Base-by-base conservation (phyloP, 2,888 invertebrate genomes). In the Pemphredon lugubris region DNA sequence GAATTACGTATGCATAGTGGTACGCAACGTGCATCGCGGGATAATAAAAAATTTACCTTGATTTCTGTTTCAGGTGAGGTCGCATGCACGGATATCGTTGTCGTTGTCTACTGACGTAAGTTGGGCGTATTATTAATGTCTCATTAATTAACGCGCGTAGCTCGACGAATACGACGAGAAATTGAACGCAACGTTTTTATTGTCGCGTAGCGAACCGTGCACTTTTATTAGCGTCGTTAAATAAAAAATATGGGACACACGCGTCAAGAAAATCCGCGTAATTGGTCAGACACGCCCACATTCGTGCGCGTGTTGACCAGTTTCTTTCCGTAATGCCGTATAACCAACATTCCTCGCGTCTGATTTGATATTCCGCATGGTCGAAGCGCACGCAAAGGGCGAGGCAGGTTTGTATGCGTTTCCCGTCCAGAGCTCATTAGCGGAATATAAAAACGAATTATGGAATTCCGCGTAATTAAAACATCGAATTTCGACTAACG, bases 41-140 rank as follows among this genome's bases (percentile, higher is more conserved):
- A 37, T 13, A n/a, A n/a, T 37, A 37, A 30, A 13, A 18, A 5
- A 32, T 63, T 42, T 5, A 26, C 1, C n/a, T n/a, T n/a, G n/a
- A 1, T 47, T 20, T 63, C n/a, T 70, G 71, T 71, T 71, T 14
- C 71, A 71, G 71, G 71, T 71, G 63, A 1, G 57, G 9, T 47
- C 23, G 4, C n/a, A 11, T 34, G 7, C 7, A n/a, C 9, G n/a
- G 1, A 13, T 6, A 3, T 21, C 0, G 3, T 9, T 2, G 9
- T 37, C 55, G 6, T 9, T 21, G 0, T n/a, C n/a, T n/a, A n/a
- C n/a, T n/a, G 21, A 48, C 48, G 58, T 61, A 61, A 63, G 71
- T 64, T 54, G 16, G n/a, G 37, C 11, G 34, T 1, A 20, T 13
- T 37, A 37, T n/a, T n/a, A n/a, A 4, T n/a, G 30, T 30, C 30